Percentiles rank a stretch among this genome's conserved stretches.
These are phyloP conservation scores for Mus caroli DNA, from an alignment of 2,797 vertebrate species.

Conservation along the genomic window DNA sequence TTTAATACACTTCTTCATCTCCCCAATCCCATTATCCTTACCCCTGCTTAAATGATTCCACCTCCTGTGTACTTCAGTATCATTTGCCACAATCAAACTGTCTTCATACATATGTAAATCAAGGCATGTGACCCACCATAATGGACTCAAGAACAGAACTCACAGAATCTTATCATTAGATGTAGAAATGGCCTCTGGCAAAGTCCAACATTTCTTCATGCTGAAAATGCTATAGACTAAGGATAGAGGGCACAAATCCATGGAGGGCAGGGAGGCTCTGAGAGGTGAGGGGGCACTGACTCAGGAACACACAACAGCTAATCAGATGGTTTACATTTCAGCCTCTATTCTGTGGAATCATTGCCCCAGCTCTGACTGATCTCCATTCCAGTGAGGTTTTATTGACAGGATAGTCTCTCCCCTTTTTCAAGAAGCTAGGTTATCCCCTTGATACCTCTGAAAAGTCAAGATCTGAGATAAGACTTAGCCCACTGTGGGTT, in stretches of 20 bases:
- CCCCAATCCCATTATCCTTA: not conserved
- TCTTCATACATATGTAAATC: not conserved
- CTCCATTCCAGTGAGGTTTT: constrained; percentile 78
- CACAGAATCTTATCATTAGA: not conserved
- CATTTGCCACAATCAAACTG: not conserved
- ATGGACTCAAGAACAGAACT: not conserved
- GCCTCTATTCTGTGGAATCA: not conserved
- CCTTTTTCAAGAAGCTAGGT: not conserved
- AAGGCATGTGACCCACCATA: not conserved
- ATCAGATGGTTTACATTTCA: not conserved
- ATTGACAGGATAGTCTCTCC: constrained; percentile 63
- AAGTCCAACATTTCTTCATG: not conserved
- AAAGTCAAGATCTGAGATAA: not conserved
- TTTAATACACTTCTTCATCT: not conserved
- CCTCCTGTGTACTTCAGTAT: not conserved
- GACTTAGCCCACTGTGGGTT: not conserved
- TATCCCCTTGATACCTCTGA: not conserved
- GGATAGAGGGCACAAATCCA: not conserved
- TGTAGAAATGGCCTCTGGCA: not conserved
- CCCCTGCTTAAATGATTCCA: not conserved
- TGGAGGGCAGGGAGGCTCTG: not conserved
- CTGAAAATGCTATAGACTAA: not conserved
- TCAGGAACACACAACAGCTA: not conserved
- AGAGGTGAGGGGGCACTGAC: not conserved
- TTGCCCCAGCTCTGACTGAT: not conserved